Base-by-base conservation (phyloP, 2,113 vertebrate species). In the Rhinolophus sinicus region DNA sequence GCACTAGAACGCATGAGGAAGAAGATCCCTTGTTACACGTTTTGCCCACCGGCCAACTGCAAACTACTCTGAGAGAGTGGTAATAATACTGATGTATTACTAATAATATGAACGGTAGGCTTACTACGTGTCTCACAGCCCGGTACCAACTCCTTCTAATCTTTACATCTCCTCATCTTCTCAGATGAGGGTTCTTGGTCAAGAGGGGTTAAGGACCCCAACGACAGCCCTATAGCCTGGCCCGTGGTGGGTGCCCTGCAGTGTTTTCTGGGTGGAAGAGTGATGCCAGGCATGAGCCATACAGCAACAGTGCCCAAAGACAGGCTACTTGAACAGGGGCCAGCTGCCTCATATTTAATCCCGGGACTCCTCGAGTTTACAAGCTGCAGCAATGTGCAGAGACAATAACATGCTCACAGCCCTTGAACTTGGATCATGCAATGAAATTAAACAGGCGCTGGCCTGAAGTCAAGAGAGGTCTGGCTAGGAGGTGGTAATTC, bases 341-440 rank as follows among this genome's bases (percentile, higher is more conserved):
- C 58, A 38, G 52, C n/a, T 4, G 26, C 15, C 40, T 65, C 18
- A 4, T 2, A 30, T 44, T 11, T 40, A 90, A 38, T 18, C 44
- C 76, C 13, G 5, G 16, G 35, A 22, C 38, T 30, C 77, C 83
- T 30, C 15, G 18, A 77, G 47, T 92, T 78, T 91, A 75, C 73
- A 40, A 33, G 81, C 54, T 6, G 65, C 0, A 78, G 91, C 9
- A 16, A 14, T n/a, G 26, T 26, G 30, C 7, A 62, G 90, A 95
- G 82, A 92, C 90, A 70, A 92, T 52, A 93, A 97, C 97, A 90
- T 54, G 56, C n/a, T 50, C 7, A 60, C 33, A 40, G 92, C 54
- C n/a, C 70, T 13, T 4, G n/a, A 33, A 95, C n/a, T 88, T 16
- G 86, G 96, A 75, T 95, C 58, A 52, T 1, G 35, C 13, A 91